Percentiles rank a stretch among this genome's conserved stretches.
phyloP scores from a whole-genome alignment of 35 echinoderm and acorn worm genomes.

The Heliocidaris erythrogramma region DNA sequence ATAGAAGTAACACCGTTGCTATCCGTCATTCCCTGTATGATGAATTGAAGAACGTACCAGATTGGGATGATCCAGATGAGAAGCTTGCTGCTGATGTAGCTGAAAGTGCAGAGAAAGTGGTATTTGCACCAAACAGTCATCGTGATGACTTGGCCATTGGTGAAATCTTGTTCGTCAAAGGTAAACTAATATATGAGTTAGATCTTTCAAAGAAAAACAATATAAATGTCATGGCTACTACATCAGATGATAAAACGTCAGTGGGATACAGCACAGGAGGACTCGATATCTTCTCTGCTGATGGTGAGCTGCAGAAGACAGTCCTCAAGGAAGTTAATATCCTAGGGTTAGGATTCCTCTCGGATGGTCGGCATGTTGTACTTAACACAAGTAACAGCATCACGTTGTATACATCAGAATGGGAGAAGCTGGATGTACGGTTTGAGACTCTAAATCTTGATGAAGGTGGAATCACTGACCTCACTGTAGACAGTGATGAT shows the following conservation, averaged over 20 bases:
- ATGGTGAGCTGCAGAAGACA: conserved; percentile 21
- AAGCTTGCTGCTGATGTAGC: not conserved
- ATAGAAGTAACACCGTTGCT: not conserved
- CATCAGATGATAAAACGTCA: not conserved
- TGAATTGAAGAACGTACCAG: too few relatives aligned
- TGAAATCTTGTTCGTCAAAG: not conserved
- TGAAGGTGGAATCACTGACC: not conserved
- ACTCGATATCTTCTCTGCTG: not conserved
- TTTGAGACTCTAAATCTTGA: not conserved
- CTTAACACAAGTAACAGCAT: not conserved
- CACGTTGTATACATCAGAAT: not conserved
- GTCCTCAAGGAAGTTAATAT: not conserved
- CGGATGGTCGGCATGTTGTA: conserved; percentile 17
- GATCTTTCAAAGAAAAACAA: not conserved
- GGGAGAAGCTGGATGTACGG: not conserved
- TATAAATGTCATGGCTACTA: not conserved
- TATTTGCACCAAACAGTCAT: not conserved
- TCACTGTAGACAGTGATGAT: conserved; percentile 10
- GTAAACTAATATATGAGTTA: not conserved
- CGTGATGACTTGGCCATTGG: not conserved
- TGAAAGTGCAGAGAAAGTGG: not conserved
- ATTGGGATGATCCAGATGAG: not conserved
- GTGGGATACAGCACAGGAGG: not conserved
- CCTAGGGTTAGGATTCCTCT: not conserved
- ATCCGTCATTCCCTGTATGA: not conserved